These are phyloP conservation scores for Anolis sagrei DNA, from an alignment of 2,113 vertebrate genomes.

Conservation along the genomic window DNA sequence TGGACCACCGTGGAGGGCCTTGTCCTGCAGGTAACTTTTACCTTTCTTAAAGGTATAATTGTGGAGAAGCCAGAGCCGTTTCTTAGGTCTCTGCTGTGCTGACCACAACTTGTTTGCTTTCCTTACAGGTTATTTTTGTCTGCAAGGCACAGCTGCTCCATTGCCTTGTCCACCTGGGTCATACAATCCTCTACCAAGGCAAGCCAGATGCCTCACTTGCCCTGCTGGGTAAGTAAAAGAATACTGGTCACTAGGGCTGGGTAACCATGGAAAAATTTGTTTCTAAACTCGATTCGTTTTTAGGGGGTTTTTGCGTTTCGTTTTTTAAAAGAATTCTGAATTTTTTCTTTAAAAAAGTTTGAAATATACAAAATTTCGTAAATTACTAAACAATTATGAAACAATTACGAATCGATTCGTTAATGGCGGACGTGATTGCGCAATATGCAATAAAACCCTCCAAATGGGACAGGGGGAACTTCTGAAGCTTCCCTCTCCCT, in stretches of 20 bases:
- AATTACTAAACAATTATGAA: too few relatives aligned
- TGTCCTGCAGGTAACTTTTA: slow-evolving; percentile 81
- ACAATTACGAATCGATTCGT: too few relatives aligned
- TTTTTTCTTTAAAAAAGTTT: too few relatives aligned
- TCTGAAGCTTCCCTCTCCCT: too few relatives aligned
- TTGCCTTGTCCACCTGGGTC: slow-evolving; percentile 83
- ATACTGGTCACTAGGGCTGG: rapidly evolving
- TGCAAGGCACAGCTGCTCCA: slow-evolving; percentile 79
- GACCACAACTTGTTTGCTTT: background rate
- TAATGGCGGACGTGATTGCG: too few relatives aligned
- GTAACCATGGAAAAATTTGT: background rate
- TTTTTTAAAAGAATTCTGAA: too few relatives aligned
- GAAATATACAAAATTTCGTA: too few relatives aligned
- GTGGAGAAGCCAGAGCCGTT: too few relatives aligned
- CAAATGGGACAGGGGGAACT: too few relatives aligned
- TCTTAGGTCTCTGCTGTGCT: background rate
- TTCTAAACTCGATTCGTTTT: too few relatives aligned
- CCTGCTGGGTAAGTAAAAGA: slow-evolving; percentile 82
- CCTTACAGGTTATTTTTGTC: slow-evolving; percentile 87
- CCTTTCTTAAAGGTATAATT: background rate
- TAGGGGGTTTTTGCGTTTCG: too few relatives aligned
- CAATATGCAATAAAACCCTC: too few relatives aligned
- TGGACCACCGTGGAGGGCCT: slow-evolving; percentile 74
- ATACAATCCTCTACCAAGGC: slow-evolving; percentile 76
- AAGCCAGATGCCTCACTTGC: slow-evolving; percentile 81